Evolutionary conservation across 2,888 invertebrate species (phyloP), one percentile per base, ranked within the genome.

Genomic region (Heliconius ismenius): DNA sequence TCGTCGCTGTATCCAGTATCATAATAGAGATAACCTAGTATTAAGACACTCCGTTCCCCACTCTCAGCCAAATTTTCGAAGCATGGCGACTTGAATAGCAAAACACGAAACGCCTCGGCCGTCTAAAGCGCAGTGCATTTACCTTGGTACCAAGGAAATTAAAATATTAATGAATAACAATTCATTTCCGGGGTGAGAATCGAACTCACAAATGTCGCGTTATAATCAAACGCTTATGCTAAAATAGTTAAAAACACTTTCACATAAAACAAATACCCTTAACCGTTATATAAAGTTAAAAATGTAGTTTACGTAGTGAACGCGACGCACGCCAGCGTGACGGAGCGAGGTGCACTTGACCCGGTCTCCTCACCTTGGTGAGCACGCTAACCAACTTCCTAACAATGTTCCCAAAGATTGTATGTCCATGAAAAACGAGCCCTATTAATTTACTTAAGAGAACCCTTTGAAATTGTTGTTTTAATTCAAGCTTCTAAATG

Each of bases 321-420:
- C 62, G 58, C 60, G 72, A 58, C 36, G 72, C 72, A 62, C 73
- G 73, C 73, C 62, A 62, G 73, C 36, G 62, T 26, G 39, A 49
- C 39, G 18, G 62, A 13, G 73, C 62, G 36, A 21, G 36, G 43
- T 63, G 73, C 62, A 73, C 73, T 73, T 73, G 73, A 73, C 73
- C 62, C 73, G 73, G 43, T 9, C 26, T 28, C 60, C 26, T 63
- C 11, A 39, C 73, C 63, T 73, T 62, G 73, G 62, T 73, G 62
- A 60, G 43, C 62, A 43, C 62, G 28, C 73, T 63, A 39, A 62
- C 73, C 24, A 73, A 73, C 73, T 73, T 73, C 43, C 24, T 73
- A 72, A 60, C 72, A 26, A 63, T 73, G 60, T 73, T 73, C 62
- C 43, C n/a, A 39, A 73, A 73, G 73, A 36, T 62, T 24, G 39